phyloP scores from a whole-genome alignment of 2,797 vertebrate genomes.

The Spheniscus humboldti region DNA sequence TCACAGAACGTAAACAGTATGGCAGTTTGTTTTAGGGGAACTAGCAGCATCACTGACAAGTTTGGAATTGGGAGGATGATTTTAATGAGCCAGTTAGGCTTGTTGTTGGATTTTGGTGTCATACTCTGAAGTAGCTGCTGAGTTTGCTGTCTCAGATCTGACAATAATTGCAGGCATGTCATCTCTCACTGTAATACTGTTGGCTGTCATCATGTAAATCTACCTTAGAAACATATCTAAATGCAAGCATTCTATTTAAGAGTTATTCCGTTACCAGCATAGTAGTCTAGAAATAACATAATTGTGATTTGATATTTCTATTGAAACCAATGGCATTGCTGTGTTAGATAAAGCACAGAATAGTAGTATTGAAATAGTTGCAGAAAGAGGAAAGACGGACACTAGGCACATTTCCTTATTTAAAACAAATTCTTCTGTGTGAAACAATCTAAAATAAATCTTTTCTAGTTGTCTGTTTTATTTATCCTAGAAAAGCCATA shows the following conservation, averaged over 20 bases:
- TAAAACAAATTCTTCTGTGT: background rate
- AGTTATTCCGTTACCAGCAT: background rate
- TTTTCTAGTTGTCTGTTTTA: background rate
- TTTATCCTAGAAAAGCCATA: background rate
- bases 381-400: background rate
- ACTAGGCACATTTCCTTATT: background rate
- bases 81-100: constrained; percentile 13
- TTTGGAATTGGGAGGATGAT: background rate
- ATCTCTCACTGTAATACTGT: background rate
- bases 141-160: background rate
- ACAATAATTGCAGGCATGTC: constrained; percentile 28
- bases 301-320: background rate
- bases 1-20: background rate
- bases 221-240: background rate
- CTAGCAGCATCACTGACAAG: background rate
- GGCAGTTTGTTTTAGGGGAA: background rate
- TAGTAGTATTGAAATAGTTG: background rate
- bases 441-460: background rate
- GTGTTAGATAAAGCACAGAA: background rate
- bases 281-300: background rate
- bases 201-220: background rate
- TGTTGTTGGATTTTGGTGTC: constrained; percentile 13
- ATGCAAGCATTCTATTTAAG: background rate
- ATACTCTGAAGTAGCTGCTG: constrained; percentile 15
- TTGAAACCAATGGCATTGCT: background rate